Base-by-base conservation (phyloP, 2,888 invertebrate species). In the Phasia obesa region DNA sequence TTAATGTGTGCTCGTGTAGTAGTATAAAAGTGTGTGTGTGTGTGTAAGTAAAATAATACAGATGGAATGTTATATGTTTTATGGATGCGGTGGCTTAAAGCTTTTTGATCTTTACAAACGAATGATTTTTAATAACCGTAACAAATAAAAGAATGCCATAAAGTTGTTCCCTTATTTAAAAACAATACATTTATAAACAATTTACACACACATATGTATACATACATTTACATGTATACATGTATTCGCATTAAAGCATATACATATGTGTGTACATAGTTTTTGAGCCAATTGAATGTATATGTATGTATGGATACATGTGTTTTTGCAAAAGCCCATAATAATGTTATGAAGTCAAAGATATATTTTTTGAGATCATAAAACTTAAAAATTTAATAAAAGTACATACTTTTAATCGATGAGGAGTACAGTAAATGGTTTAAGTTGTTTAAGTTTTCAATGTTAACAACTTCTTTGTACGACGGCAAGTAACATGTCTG, bases 81-180 rank as follows among this genome's bases (percentile, higher is more conserved):
- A 67, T 76, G 70, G 85, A 77, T 77, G 81, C 35, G 82, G 76
- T 77, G 71, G 64, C 64, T 81, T 76, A 55, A 67, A 65, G 71
- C 90, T 90, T 90, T 89, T 89, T 90, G 89, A 89, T 90, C 90
- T 89, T 90, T 89, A 88, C 90, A 88, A 89, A 88, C 88, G 88
- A 88, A 89, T 84, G 90, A 90, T 88, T 90, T 89, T 89, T 89
- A 89, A 90, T 89, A 90, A 88, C 86, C 77, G 73, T 83, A 85
- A 84, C 84, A 77, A 86, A 85, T 86, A 86, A 85, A 85, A 85
- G 85, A 86, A 81, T 84, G 65, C 79, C 65, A 84, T 79, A 81
- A 81, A 78, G 53, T 62, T 74, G 75, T 49, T 71, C 64, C 62
- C 44, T 69, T 53, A 67, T 65, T 71, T 73, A 55, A 53, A 75